Percentiles rank a stretch among this genome's conserved stretches.
Evolutionary conservation across 2,113 vertebrate genomes (phyloP).

Genomic region (Aphelocoma coerulescens): DNA sequence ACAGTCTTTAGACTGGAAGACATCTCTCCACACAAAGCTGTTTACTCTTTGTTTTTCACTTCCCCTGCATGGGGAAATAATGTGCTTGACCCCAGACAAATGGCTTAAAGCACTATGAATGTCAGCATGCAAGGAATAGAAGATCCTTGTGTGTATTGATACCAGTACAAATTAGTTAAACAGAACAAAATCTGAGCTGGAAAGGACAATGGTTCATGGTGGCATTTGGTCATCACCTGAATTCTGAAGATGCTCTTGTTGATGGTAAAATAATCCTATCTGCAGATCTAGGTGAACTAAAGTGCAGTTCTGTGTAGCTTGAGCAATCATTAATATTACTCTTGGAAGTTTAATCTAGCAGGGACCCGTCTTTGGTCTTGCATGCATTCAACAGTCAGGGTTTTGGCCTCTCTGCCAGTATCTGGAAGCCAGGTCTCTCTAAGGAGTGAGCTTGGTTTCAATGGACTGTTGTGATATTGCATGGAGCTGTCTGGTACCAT

Average conservation of each 20-base stretch:
- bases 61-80: not conserved
- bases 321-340: not conserved
- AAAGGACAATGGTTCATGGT: not conserved
- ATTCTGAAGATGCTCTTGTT: not conserved
- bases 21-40: not conserved
- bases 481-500: not conserved
- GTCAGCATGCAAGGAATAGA: not conserved
- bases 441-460: not conserved
- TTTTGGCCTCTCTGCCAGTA: not conserved
- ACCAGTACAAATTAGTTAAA: not conserved
- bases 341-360: not conserved
- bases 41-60: not conserved
- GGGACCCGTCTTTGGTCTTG: not conserved
- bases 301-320: not conserved
- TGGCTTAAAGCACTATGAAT: not conserved
- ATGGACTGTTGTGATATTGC: not conserved
- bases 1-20: not conserved
- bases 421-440: not conserved
- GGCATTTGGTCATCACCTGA: not conserved
- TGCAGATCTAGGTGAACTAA: not conserved
- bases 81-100: not conserved
- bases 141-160: not conserved
- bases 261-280: not conserved
- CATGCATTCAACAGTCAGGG: not conserved
- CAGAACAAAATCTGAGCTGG: not conserved